A percentile compares a stretch with the other conserved stretches of the same genome.
These are phyloP conservation scores for Thripadectes ignobilis DNA, from an alignment of 2,797 vertebrate species.

Conservation along the genomic window DNA sequence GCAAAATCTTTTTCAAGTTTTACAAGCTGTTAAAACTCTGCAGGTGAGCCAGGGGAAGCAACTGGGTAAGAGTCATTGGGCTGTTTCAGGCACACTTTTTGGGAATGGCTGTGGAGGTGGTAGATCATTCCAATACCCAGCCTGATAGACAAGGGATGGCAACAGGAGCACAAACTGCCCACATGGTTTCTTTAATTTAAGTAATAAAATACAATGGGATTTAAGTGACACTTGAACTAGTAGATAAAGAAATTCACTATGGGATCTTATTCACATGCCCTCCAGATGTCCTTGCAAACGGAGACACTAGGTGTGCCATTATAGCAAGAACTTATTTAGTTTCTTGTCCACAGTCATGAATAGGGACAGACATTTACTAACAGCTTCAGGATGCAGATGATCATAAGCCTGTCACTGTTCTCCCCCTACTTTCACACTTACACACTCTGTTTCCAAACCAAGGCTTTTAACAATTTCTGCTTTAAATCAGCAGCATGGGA, in stretches of 20 bases:
- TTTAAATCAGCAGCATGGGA: neutral
- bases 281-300: neutral
- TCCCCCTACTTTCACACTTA: neutral
- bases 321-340: neutral
- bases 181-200: rapidly evolving
- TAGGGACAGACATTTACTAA: neutral
- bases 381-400: neutral
- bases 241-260: neutral
- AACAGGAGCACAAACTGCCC: neutral
- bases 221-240: neutral
- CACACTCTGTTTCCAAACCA: neutral
- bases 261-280: neutral
- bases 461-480: neutral
- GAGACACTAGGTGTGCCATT: neutral
- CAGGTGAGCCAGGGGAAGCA: neutral
- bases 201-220: neutral
- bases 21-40: neutral
- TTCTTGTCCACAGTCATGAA: neutral
- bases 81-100: neutral
- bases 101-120: neutral
- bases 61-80: neutral
- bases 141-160: neutral
- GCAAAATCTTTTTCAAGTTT: neutral
- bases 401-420: neutral
- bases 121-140: neutral